A percentile compares a stretch with the other conserved stretches of the same genome.
phyloP scores from a whole-genome alignment of 2,888 invertebrate genomes.

The Blastobasis lacticolella region DNA sequence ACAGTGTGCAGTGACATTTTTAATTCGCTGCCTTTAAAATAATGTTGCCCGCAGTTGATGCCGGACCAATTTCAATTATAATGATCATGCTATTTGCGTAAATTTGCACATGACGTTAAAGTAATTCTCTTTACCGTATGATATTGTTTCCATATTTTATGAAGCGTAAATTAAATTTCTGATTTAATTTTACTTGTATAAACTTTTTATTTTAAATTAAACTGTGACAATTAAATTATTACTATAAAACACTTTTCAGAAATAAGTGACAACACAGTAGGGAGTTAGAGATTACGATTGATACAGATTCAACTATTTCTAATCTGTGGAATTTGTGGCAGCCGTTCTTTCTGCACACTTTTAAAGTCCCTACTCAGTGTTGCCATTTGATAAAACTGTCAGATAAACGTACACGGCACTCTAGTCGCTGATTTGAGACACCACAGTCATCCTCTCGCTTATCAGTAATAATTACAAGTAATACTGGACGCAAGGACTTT shows the following conservation, averaged over 20 bases:
- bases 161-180: neutral
- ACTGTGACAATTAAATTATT: neutral
- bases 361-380: conserved; percentile 65
- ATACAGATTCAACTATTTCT: conserved; percentile 34
- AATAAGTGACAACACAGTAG: conserved; percentile 66
- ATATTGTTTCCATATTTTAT: neutral
- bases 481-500: neutral
- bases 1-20: too few species aligned
- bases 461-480: conserved; percentile 25
- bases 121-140: too few species aligned
- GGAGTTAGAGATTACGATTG: conserved; percentile 57
- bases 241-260: conserved; percentile 34
- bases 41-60: too few species aligned
- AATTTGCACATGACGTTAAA: too few species aligned
- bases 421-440: conserved; percentile 71
- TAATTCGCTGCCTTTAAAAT: too few species aligned
- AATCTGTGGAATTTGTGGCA: conserved; percentile 40
- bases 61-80: too few species aligned
- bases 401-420: conserved; percentile 62
- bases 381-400: conserved; percentile 52
- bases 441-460: conserved; percentile 66
- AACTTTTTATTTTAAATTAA: neutral
- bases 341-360: conserved; percentile 43
- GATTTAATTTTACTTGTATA: neutral
- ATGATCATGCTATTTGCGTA: too few species aligned